phyloP scores from a whole-genome alignment of 2,113 vertebrate genomes.

The Plecotus auritus region DNA sequence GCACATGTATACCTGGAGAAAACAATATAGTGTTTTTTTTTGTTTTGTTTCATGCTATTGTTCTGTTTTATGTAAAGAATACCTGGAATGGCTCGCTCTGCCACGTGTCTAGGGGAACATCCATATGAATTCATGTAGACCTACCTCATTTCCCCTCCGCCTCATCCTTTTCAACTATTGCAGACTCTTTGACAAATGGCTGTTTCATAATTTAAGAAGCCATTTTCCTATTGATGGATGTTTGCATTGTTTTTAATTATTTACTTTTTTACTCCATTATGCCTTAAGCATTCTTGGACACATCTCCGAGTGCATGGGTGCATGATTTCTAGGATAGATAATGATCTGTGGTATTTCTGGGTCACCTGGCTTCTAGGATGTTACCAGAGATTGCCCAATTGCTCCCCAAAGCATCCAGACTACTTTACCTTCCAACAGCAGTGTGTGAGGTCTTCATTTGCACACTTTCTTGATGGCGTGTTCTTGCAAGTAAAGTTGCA shows the following conservation, averaged over 20 bases:
- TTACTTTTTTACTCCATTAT: not conserved
- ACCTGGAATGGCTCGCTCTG: not conserved
- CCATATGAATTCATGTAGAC: not conserved
- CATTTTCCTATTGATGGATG: not conserved
- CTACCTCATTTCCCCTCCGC: not conserved
- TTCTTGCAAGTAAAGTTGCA: not conserved
- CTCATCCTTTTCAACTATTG: not conserved
- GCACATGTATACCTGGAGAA: not conserved
- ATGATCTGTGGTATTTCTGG: not conserved
- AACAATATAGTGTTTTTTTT: not conserved
- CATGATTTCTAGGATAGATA: not conserved
- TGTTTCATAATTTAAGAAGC: not conserved
- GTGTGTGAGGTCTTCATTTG: not conserved
- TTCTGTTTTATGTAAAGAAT: not conserved
- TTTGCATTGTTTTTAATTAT: not conserved
- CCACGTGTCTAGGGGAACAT: not conserved
- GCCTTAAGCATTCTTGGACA: not conserved
- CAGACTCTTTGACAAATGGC: not conserved
- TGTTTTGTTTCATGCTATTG: not conserved
- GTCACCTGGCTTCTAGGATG: not conserved
- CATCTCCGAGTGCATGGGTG: accelerated
- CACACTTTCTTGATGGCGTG: not conserved
- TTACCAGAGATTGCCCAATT: not conserved
- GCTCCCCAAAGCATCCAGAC: not conserved
- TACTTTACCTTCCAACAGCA: not conserved